Base-by-base conservation (phyloP, 2,888 invertebrate species). In the Hartigia nigra region DNA sequence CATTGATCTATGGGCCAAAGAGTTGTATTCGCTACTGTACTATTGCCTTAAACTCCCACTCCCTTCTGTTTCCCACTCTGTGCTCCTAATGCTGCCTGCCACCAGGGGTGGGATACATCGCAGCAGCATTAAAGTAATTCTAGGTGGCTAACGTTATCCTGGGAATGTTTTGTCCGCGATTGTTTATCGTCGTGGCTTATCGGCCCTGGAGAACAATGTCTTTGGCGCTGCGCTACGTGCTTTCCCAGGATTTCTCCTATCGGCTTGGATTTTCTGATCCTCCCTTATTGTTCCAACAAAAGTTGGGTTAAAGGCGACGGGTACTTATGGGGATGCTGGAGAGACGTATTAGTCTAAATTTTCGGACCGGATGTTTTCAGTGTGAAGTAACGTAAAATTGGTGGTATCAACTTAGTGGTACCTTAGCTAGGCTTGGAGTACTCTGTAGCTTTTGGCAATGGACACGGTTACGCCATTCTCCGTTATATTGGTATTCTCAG, bases 1-100 rank as follows among this genome's bases (percentile, higher is more conserved):
- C 89, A 91, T 91, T 91, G 91, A 91, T 91, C 91, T 90, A 91
- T 91, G 88, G 88, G 84, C 88, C 86, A 87, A 90, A 88, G 88
- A 90, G 90, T 89, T 87, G 88, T 87, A 87, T 86, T 87, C 88
- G 86, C 81, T 81, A 81, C 80, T 81, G 76, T 78, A 75, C 77
- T 76, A 78, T 78, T 76, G 36, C 78, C 69, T 12, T 55, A 23
- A 72, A 75, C 74, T 74, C 75, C 31, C 31, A 31, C 36, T 12
- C 72, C 12, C 69, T 37, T 37, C 32, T 31, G 23, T 80, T 77
- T 81, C 81, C 81, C 82, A 78, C 77, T 77, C 82, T 81, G 81
- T 78, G 83, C 84, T 86, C 86, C 86, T 88, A 87, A 90, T 88
- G 88, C 88, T 89, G 85, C 87, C 32, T 81, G 80, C 81, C 81